Evolutionary conservation across 2,113 vertebrate genomes (phyloP), one percentile per base, ranked within the genome.

Genomic region (Caretta caretta): DNA sequence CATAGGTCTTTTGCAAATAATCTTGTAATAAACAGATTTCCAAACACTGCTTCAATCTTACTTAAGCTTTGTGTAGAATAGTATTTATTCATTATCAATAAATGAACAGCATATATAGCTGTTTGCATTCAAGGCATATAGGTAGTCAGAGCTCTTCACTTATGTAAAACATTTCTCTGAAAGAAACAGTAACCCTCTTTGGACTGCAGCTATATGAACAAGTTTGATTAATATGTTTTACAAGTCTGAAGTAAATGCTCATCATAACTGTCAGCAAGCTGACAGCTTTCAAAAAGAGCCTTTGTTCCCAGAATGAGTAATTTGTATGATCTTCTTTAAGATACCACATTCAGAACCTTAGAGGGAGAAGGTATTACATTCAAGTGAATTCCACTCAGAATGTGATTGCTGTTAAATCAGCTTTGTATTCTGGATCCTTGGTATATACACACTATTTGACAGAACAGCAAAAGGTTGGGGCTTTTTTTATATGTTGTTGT

Each of bases 171-270:
- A 93, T 54, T 81, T 97, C 96, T 96, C 90, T 96, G 94, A 98
- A 97, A 97, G 93, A 97, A 98, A 85, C 88, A 97, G 89, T 97
- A 98, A 97, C 84, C 90, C 86, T 96, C 91, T 95, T 98, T 97
- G 93, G 98, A 97, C 98, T 96, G 93, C 93, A 93, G 86, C 38
- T 96, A 97, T 95, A 94, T 96, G 97, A 98, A 97, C 90, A 97
- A 97, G 93, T 97, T 98, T 97, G 95, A 98, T 98, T 98, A 98
- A 98, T 98, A 97, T 97, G 97, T 98, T 98, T 98, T 98, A 98
- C 96, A 97, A 98, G 97, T 83, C 94, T 98, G 93, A 98, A 98
- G 96, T 98, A 98, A 98, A 98, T 97, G 97, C 90, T 98, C 97
- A 97, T 98, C 97, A 92, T 97, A 98, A 97, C 97, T 98, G 98